Evolutionary conservation across 2,797 vertebrate genomes (phyloP).

Genomic region (Typhlichthys subterraneus): DNA sequence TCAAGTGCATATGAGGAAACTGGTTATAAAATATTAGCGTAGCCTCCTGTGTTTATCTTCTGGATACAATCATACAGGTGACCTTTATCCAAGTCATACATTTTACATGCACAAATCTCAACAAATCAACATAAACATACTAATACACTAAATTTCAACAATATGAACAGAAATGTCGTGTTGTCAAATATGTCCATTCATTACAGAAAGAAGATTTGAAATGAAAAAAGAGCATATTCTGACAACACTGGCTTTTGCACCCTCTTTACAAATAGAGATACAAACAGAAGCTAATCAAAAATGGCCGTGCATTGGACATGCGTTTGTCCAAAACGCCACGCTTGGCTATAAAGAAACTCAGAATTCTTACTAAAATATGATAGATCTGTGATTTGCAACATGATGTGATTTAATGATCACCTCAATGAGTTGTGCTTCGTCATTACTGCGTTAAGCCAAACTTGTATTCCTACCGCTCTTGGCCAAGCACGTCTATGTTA

Average conservation of each 20-base stretch:
- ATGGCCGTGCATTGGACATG: background rate
- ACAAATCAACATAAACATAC: constrained; percentile 1
- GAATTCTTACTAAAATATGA: too few relatives aligned
- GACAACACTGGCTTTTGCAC: too few relatives aligned
- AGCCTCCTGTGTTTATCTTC: background rate
- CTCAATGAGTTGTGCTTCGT: constrained; percentile 41
- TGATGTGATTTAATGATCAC: background rate
- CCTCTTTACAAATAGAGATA: too few relatives aligned
- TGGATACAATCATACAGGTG: too few relatives aligned
- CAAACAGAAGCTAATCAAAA: constrained; percentile 9
- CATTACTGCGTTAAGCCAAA: constrained; percentile 64
- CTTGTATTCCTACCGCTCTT: constrained; percentile 29
- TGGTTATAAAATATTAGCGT: background rate
- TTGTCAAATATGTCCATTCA: constrained; percentile 15
- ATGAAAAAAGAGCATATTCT: too few relatives aligned
- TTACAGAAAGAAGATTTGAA: background rate
- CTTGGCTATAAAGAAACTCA: constrained; percentile 8
- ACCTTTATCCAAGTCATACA: too few relatives aligned
- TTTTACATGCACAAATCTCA: too few relatives aligned
- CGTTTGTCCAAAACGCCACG: constrained; percentile 17
- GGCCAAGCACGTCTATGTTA: constrained; percentile 37
- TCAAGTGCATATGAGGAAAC: background rate
- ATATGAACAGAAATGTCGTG: background rate
- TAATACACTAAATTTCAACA: constrained; percentile 5
- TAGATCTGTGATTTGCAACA: too few relatives aligned